Evolutionary conservation across 2,113 vertebrate species (phyloP), one percentile per base, ranked within the genome.

Genomic region (Hassar affinis): DNA sequence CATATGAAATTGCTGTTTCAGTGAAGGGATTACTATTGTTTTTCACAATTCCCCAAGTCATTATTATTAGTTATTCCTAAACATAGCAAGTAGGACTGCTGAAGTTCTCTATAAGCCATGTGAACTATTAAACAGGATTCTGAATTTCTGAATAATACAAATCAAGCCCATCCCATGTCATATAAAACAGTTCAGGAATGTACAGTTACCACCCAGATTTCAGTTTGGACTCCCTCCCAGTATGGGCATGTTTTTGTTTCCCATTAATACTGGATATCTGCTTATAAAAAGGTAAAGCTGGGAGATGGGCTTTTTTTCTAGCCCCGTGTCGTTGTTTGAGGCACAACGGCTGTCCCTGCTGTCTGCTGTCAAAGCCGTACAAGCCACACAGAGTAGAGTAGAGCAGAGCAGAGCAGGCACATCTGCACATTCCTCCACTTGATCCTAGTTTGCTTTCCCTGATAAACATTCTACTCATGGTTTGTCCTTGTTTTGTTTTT

Each of bases 331-430:
- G 77, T 61, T 87, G 83, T 84, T 69, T 91, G 88, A 88, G 85
- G 90, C 88, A 90, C 74, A 86, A 90, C 86, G 72, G 61, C 14
- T 35, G 87, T 59, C 86, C 88, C 87, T 78, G 89, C 81, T 93
- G 91, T 90, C 87, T 78, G 89, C 81, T 93, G 91, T 90, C 91
- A 92, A 20, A 81, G 85, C 33, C 76, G 52, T 64, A 62, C 59
- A 69, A 82, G 84, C 83, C 85, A 47, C 78, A 87, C 54, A 71
- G 87, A 84, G 79, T 81, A 30, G 25, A 47, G n/a, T n/a, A n/a
- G n/a, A n/a, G n/a, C n/a, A 42, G 38, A 6, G 38, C 61, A 75
- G 87, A 84, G 79, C 82, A 30, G 25, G 38, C 62, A 2, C 30
- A 27, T 30, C 18, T 80, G 54, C 64, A 68, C 64, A 22, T 68